Percentiles rank a stretch among this genome's conserved stretches.
Evolutionary conservation across 2,888 invertebrate genomes (phyloP).

Genomic region (Octonoba sinensis): DNA sequence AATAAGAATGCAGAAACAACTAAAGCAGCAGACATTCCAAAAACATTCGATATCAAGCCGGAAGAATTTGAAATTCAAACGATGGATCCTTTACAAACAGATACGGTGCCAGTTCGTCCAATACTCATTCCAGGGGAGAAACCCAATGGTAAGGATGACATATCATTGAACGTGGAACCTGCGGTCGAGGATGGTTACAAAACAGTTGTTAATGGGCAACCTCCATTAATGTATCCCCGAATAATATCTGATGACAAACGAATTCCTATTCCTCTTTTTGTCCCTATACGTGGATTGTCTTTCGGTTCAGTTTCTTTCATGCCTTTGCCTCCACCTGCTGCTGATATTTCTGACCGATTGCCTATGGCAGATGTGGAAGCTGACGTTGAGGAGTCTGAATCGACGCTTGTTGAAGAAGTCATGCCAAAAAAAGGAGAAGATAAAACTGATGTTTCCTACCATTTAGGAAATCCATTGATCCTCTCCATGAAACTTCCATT

Average conservation of each 20-base stretch:
- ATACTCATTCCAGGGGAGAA: not conserved
- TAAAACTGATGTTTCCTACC: not conserved
- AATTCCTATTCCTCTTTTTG: not conserved
- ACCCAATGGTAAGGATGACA: slow-evolving; percentile 36
- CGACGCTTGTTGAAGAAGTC: slow-evolving; percentile 7
- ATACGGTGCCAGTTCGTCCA: too few relatives aligned
- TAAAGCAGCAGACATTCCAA: too few relatives aligned
- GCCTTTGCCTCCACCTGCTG: slow-evolving; percentile 14
- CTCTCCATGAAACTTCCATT: slow-evolving; percentile 3
- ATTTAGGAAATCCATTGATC: not conserved
- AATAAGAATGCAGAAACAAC: too few relatives aligned
- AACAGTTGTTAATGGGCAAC: slow-evolving; percentile 16
- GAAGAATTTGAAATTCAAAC: too few relatives aligned
- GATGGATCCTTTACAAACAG: too few relatives aligned
- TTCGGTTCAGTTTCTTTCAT: not conserved
- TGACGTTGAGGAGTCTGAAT: slow-evolving; percentile 15
- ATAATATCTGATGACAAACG: too few relatives aligned
- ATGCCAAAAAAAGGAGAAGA: not conserved
- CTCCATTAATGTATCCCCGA: not conserved
- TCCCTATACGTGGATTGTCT: not conserved
- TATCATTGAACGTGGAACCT: not conserved
- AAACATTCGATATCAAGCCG: too few relatives aligned
- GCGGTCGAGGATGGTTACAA: not conserved
- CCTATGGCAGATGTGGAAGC: slow-evolving; percentile 15
- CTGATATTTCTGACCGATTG: slow-evolving; percentile 22